These are phyloP conservation scores for Babylonia areolata DNA, from an alignment of 1,140 invertebrate species.

Conservation along the genomic window DNA sequence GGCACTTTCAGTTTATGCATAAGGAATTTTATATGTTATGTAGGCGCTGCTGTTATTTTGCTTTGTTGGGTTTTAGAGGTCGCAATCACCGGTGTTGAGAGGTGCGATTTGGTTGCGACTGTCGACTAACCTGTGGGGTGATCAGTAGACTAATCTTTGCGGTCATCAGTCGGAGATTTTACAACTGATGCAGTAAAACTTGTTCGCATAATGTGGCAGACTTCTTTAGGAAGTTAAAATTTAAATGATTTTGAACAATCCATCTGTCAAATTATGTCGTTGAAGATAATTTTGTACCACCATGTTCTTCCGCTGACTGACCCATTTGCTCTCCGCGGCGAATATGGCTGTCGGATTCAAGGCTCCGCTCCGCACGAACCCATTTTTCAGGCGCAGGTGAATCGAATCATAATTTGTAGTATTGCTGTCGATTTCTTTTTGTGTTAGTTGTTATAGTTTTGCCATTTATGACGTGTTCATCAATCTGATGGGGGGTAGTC, in stretches of 20 bases:
- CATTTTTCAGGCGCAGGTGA: neutral
- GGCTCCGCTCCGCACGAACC: constrained; percentile 14
- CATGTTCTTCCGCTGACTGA: constrained; percentile 41
- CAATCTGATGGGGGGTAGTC: no score
- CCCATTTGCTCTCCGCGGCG: constrained; percentile 36
- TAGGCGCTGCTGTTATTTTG: neutral
- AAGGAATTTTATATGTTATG: constrained; percentile 21
- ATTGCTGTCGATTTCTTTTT: neutral
- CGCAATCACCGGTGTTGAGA: constrained; percentile 26
- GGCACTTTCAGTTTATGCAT: constrained; percentile 21
- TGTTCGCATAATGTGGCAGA: neutral
- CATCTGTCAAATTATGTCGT: neutral
- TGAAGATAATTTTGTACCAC: neutral
- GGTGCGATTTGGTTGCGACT: constrained; percentile 19
- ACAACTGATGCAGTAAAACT: neutral
- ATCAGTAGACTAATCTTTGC: constrained; percentile 26
- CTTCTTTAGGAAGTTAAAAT: neutral
- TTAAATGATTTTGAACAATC: neutral
- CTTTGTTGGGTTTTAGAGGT: neutral
- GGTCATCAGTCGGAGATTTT: constrained; percentile 10
- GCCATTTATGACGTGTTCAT: no score
- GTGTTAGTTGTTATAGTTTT: no score
- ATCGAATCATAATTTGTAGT: neutral
- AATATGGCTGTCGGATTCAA: constrained; percentile 32
- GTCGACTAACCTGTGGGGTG: constrained; percentile 23